phyloP scores from a whole-genome alignment of 2,797 vertebrate genomes.

The Anolis apletophallus region DNA sequence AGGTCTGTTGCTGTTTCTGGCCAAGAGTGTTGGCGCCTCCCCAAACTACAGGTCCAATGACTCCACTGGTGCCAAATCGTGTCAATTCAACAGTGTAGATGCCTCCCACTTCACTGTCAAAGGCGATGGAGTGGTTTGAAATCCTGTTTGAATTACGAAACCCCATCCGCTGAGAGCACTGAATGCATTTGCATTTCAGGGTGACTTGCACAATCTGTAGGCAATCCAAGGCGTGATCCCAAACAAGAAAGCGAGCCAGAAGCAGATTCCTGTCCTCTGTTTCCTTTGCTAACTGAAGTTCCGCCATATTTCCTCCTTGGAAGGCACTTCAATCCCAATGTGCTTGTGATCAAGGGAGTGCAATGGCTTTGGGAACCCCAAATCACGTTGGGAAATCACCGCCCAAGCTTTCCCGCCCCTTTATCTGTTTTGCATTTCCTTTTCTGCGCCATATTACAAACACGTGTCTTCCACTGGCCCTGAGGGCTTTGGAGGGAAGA shows the following conservation, averaged over 20 bases:
- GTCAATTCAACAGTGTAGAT: neutral
- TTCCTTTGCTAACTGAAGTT: neutral
- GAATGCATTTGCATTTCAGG: neutral
- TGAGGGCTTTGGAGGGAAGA: neutral
- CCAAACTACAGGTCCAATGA: too few species aligned
- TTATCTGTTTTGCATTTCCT: slow-evolving; percentile 7
- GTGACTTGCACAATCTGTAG: too few species aligned
- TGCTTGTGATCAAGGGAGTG: neutral
- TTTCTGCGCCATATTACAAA: neutral
- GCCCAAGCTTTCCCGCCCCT: too few species aligned
- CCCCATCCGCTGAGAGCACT: neutral
- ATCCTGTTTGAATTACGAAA: too few species aligned
- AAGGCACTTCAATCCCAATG: neutral
- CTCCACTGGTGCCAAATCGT: too few species aligned
- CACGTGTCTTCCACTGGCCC: neutral
- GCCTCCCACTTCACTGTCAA: neutral
- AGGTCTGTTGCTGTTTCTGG: too few species aligned
- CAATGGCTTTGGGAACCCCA: neutral
- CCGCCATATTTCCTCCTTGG: neutral
- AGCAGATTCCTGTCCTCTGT: neutral
- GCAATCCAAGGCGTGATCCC: too few species aligned
- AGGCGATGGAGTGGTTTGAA: too few species aligned
- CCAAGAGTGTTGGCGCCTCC: too few species aligned
- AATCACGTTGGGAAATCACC: neutral
- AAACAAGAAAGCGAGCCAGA: too few species aligned